These are phyloP conservation scores for Altica lythri DNA, from an alignment of 2,888 invertebrate species.

Conservation along the genomic window DNA sequence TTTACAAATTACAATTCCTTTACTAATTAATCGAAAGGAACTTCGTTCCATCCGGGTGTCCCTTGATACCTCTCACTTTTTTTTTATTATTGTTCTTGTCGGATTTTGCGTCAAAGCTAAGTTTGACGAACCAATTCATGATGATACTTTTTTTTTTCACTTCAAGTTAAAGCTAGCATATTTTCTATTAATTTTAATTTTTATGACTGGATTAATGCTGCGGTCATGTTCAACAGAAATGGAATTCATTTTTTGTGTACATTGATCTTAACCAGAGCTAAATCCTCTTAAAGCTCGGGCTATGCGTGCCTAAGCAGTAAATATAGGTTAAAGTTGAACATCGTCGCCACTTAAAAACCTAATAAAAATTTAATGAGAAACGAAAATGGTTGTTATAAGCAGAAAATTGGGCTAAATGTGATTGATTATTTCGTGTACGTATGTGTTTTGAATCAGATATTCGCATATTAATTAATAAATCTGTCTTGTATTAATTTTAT, in stretches of 20 bases:
- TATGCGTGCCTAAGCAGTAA: slow-evolving; percentile 29
- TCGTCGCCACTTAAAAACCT: slow-evolving; percentile 31
- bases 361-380: slow-evolving; percentile 33
- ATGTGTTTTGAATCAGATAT: slow-evolving; percentile 5
- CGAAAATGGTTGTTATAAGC: slow-evolving; percentile 28
- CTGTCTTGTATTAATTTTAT: no score
- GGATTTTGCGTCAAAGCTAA: no score
- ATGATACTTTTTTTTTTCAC: not conserved
- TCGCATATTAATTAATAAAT: no score
- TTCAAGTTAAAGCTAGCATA: not conserved
- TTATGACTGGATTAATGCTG: no score
- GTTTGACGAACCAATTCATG: not conserved
- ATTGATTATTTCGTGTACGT: slow-evolving; percentile 19
- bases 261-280: not conserved
- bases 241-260: not conserved
- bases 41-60: no score
- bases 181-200: no score
- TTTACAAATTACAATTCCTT: no score
- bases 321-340: slow-evolving; percentile 35
- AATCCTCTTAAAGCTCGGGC: not conserved
- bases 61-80: no score
- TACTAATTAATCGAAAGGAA: no score
- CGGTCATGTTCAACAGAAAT: no score
- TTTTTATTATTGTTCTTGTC: no score
- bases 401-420: slow-evolving; percentile 17